A percentile compares a stretch with the other conserved stretches of the same genome.
These are phyloP conservation scores for Lagorchestes hirsutus DNA, from an alignment of 2,797 vertebrate species.

Conservation along the genomic window DNA sequence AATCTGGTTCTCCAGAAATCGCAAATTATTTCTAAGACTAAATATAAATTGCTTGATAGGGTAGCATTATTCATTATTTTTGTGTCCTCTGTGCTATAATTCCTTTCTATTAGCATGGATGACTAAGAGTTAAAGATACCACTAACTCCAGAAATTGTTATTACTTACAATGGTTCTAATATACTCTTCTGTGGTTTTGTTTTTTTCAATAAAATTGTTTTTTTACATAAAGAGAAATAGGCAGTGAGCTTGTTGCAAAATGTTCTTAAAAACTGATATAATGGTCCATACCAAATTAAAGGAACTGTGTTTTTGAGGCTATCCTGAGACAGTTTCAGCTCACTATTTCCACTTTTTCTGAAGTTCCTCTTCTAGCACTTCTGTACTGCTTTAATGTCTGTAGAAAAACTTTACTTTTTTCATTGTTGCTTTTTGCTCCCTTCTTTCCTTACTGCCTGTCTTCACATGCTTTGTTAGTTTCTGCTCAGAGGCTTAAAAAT, in stretches of 20 bases:
- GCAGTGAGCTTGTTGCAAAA: neutral
- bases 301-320: neutral
- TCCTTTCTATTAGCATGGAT: neutral
- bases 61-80: neutral
- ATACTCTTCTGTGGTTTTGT: neutral
- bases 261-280: neutral
- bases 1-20: neutral
- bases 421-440: neutral
- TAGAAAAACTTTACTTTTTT: neutral
- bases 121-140: neutral
- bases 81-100: neutral
- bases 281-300: neutral
- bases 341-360: neutral
- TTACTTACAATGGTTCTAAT: neutral
- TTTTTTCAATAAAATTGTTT: neutral
- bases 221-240: neutral
- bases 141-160: neutral
- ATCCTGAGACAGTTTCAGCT: neutral
- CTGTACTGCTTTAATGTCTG: conserved; percentile 19
- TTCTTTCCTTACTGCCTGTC: neutral
- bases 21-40: neutral
- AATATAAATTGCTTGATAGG: neutral
- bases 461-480: neutral
- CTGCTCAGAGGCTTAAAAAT: conserved; percentile 31
- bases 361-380: neutral